phyloP scores from a whole-genome alignment of 35 echinoderm and acorn worm genomes.

The Holothuria glaberrima region DNA sequence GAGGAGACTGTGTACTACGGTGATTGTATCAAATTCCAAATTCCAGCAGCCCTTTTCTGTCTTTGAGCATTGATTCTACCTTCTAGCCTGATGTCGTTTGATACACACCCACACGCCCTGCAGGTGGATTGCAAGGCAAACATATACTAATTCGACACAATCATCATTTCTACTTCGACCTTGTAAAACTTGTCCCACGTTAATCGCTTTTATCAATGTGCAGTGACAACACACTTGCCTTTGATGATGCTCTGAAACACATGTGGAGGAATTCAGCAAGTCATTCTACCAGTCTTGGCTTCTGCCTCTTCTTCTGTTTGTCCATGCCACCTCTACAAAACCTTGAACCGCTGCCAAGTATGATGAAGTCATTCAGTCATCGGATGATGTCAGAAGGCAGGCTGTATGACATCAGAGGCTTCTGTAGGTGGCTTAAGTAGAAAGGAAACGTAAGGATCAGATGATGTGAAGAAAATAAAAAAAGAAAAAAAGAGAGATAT shows the following conservation, averaged over 20 bases:
- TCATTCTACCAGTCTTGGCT: not conserved
- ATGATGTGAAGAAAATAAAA: not conserved
- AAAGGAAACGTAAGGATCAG: conserved; percentile 3
- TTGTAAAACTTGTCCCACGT: conserved; percentile 25
- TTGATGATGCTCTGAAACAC: not conserved
- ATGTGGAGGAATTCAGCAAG: conserved; percentile 16
- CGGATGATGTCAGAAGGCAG: conserved; percentile 31
- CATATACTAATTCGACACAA: conserved; percentile 32
- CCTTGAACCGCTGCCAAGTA: conserved; percentile 28
- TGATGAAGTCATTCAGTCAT: not conserved
- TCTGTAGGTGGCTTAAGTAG: not conserved
- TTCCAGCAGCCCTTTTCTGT: conserved; percentile 22
- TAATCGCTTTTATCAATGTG: conserved; percentile 30
- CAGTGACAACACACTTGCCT: conserved; percentile 21
- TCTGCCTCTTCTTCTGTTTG: too few relatives aligned
- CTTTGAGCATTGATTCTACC: not conserved
- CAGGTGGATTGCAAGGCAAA: conserved; percentile 23
- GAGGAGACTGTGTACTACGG: not conserved
- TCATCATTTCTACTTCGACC: conserved; percentile 2
- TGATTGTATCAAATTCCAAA: conserved; percentile 43
- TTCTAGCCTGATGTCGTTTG: too few relatives aligned
- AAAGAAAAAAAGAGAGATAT: not conserved
- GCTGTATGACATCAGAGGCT: conserved; percentile 29
- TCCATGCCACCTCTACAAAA: not conserved
- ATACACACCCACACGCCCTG: conserved; percentile 29